These are phyloP conservation scores for Oligia latruncula DNA, from an alignment of 2,888 invertebrate genomes.

Conservation along the genomic window DNA sequence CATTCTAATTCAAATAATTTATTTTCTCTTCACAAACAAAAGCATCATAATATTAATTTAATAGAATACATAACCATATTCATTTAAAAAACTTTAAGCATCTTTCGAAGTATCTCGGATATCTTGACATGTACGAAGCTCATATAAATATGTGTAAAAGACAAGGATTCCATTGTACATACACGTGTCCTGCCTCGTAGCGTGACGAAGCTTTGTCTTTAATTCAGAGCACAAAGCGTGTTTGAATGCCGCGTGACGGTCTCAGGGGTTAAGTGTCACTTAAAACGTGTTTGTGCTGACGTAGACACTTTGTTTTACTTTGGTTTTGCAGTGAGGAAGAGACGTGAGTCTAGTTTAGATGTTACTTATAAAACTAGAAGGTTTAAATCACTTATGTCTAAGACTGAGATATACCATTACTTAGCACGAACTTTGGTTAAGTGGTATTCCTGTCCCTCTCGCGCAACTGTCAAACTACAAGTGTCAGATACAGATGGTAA, in stretches of 20 bases:
- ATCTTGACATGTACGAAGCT: neutral
- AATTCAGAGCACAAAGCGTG: conserved; percentile 23
- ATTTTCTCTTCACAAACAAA: too few relatives aligned
- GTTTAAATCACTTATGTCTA: neutral
- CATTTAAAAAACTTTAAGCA: too few relatives aligned
- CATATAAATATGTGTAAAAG: neutral
- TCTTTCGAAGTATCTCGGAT: too few relatives aligned
- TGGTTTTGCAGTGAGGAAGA: neutral
- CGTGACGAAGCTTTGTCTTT: conserved; percentile 20
- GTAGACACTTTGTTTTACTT: conserved; percentile 20
- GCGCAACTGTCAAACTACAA: neutral
- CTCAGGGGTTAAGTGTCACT: conserved; percentile 43
- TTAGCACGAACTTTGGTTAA: neutral
- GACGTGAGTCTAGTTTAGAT: neutral
- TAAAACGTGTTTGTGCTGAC: conserved; percentile 22
- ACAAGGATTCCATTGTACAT: conserved; percentile 1
- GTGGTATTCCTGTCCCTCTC: neutral
- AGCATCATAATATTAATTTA: too few relatives aligned
- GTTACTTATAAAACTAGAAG: neutral
- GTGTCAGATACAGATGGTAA: neutral
- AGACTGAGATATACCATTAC: neutral
- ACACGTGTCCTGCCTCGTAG: conserved; percentile 3
- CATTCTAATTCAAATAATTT: too few relatives aligned
- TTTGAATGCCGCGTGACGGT: conserved; percentile 33
- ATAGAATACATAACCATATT: too few relatives aligned